Evolutionary conservation across 1,140 invertebrate species (phyloP), one percentile per base, ranked within the genome.

Genomic region (Nasonia longicornis): DNA sequence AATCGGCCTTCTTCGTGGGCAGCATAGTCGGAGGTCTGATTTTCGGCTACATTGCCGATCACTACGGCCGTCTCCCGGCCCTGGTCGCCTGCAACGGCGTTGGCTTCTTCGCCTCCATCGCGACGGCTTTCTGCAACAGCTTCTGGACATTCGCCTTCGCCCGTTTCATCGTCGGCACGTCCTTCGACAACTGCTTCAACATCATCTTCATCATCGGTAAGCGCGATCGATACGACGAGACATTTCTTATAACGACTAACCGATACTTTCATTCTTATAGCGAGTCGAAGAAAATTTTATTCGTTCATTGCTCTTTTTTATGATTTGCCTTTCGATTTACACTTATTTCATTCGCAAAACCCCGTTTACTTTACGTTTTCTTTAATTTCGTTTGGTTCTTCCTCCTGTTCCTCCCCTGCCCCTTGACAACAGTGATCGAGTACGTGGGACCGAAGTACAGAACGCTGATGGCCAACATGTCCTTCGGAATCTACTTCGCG

Each of bases 141-240:
- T 97, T 97, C 86, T 95, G 93, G 92, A 90, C 93, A 0, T 97
- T 97, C 87, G 93, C 94, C 8, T 81, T 95, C 0, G 96, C 95
- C 86, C 91, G 96, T 52, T 95, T 97, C 88, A 90, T 97, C 38
- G 95, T 96, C 1, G 96, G 96, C 31, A 92, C 96, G 74, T 95
- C 96, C 0, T 97, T 97, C 85, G 96, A 97, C 87, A 97, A 97
- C 87, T 96, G 96, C 85, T 97, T 97, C 88, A 96, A 96, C 67
- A 96, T 97, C 93, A 96, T 97, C 93, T 97, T 97, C 86, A 97
- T 97, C 84, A 92, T 97, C 81, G 95, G 96, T 97, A 91, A 75
- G 73, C 16, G 7, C 16, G 7, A 7, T 58, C 52, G 52, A 16
- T 11, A 35, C 3, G 4, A 35, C 3, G 31, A 35, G 31, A 3